phyloP scores from a whole-genome alignment of 2,888 invertebrate species.

The Ganaspis brasiliensis region DNA sequence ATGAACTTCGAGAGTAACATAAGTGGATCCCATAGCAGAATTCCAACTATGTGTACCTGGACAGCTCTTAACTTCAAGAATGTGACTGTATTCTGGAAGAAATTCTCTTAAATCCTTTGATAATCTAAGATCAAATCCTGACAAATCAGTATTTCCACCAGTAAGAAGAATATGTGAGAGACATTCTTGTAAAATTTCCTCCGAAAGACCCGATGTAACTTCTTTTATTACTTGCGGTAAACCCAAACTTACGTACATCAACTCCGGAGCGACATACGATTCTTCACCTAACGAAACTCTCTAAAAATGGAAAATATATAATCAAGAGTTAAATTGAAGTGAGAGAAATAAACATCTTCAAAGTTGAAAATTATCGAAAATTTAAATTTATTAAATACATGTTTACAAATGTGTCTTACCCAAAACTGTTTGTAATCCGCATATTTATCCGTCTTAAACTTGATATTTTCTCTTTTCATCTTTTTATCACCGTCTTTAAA shows the following conservation, averaged over 20 bases:
- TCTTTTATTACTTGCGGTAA: constrained; percentile 79
- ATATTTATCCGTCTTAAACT: constrained; percentile 75
- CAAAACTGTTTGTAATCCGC: constrained; percentile 76
- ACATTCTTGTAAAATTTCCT: constrained; percentile 76
- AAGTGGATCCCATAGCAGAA: constrained; percentile 80
- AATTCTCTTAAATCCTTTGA: constrained; percentile 77
- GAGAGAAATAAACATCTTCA: too few species aligned
- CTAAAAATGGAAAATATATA: constrained; percentile 63
- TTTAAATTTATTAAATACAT: too few species aligned
- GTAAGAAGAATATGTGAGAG: constrained; percentile 79
- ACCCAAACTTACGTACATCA: constrained; percentile 79
- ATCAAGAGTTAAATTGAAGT: too few species aligned
- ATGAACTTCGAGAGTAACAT: constrained; percentile 78
- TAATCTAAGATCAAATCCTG: constrained; percentile 78
- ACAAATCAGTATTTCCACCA: constrained; percentile 79
- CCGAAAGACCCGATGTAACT: constrained; percentile 75
- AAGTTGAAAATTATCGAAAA: too few species aligned
- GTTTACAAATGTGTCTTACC: too few species aligned
- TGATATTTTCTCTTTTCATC: constrained; percentile 73
- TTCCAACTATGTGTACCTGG: constrained; percentile 79
- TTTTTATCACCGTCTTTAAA: constrained; percentile 39
- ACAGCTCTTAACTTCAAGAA: constrained; percentile 77
- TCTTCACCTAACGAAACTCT: constrained; percentile 79
- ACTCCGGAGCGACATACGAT: constrained; percentile 79
- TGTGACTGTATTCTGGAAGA: constrained; percentile 76